Evolutionary conservation across 2,888 invertebrate genomes (phyloP), one percentile per base, ranked within the genome.

Genomic region (Rotaria sp.): DNA sequence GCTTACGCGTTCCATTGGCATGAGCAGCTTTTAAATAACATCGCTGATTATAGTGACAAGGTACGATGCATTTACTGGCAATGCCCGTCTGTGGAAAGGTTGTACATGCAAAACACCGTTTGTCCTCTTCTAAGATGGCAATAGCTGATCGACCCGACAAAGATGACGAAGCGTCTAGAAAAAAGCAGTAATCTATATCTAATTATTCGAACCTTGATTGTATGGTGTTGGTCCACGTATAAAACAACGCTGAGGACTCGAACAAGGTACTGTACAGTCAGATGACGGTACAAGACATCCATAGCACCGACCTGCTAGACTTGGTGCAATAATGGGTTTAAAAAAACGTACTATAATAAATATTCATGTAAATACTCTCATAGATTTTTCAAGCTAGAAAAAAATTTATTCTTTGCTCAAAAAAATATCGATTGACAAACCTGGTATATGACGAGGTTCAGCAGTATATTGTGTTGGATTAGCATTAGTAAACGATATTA

Each of bases 241-340:
- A 41, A 75, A 75, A 75, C 75, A 75, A 41, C 75, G 75, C 15
- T 75, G 75, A 75, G 75, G 75, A 75, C 41, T 75, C 45, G 75
- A 45, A 41, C 75, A 75, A 24, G 75, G 75, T 41, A 75, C 75
- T 10, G 75, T 75, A 45, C 75, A 75, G 11, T 75, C 75, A 26
- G 26, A 38, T 75, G 75, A 75, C n/a, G 75, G 75, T 75, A 41
- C 41, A 41, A 24, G 75, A 75, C 75, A 75, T 11, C 75, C 75
- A 45, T 13, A 75, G 26, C 75, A 75, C 3, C 75, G 75, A 41
- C 75, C 45, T 11, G 75, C 75, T 75, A 45, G 13, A 75, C 75
- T 75, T 45, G 24, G 26, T n/a, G 26, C n/a, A 13, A 75, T 75
- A 30, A 26, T 4, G 11, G 75, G 75, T 75, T 41, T 75, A 45